Evolutionary conservation across 2,888 invertebrate species (phyloP).

Genomic region (Silvanus unidentatus): DNA sequence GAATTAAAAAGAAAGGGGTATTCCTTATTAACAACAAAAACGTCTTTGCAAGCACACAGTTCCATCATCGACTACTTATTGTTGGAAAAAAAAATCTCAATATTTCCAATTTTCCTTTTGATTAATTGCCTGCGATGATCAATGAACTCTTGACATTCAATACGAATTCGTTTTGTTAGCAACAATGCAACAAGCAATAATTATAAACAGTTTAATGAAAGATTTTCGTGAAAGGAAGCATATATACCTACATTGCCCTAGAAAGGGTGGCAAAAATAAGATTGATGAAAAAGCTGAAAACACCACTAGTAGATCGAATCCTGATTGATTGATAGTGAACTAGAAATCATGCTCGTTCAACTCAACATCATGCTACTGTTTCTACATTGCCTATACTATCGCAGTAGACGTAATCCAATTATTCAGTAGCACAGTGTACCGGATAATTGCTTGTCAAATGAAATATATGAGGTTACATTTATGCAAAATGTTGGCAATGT

Average conservation of each 20-base stretch:
- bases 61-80: no score
- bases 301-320: constrained; percentile 4
- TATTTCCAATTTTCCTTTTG: no score
- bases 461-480: constrained; percentile 20
- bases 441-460: constrained; percentile 32
- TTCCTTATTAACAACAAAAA: no score
- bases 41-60: no score
- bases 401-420: constrained; percentile 13
- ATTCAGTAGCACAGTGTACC: constrained; percentile 24
- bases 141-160: no score
- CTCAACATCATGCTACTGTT: not conserved
- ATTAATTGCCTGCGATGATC: no score
- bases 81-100: no score
- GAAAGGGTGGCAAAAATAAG: constrained; percentile 9
- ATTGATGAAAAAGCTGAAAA: constrained; percentile 13
- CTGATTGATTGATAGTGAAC: constrained; percentile 16
- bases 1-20: no score
- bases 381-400: not conserved
- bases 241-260: no score
- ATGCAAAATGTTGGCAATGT: constrained; percentile 14
- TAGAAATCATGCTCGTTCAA: constrained; percentile 8
- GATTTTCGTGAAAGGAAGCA: constrained; percentile 6
- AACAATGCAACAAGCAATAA: constrained; percentile 17
- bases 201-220: constrained; percentile 10
- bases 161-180: no score